Conservation (phyloP, 2,888 invertebrate species). For the Cantharis rufa region DNA sequence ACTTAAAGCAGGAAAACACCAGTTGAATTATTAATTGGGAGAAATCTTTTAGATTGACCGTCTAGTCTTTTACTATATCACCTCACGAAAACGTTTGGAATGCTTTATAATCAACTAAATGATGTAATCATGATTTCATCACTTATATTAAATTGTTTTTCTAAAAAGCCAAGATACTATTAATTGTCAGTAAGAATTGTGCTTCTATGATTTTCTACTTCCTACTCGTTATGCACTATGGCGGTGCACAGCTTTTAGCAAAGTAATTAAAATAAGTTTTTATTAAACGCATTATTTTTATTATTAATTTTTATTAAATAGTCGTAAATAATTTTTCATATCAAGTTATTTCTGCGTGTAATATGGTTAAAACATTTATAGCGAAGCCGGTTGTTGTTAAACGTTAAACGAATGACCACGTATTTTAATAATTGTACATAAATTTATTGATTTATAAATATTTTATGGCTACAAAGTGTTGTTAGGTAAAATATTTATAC, state of each 20-base stretch:
- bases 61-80: background rate
- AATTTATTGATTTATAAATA: background rate
- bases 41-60: background rate
- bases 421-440: background rate
- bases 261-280: no score
- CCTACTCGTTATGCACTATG: no score
- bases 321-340: background rate
- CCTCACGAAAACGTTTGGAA: background rate
- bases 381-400: background rate
- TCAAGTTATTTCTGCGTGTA: background rate
- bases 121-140: slow-evolving; percentile 10
- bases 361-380: background rate
- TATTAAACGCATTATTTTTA: no score
- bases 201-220: background rate
- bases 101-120: slow-evolving; percentile 1
- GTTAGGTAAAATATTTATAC: background rate
- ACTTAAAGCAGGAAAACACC: background rate
- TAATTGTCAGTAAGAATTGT: background rate
- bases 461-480: background rate
- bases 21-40: background rate
- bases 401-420: background rate
- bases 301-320: no score
- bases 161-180: background rate
- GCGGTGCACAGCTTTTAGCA: no score
- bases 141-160: background rate